Evolutionary conservation across 2,797 vertebrate genomes (phyloP).

Genomic region (Sebastes diaconus): DNA sequence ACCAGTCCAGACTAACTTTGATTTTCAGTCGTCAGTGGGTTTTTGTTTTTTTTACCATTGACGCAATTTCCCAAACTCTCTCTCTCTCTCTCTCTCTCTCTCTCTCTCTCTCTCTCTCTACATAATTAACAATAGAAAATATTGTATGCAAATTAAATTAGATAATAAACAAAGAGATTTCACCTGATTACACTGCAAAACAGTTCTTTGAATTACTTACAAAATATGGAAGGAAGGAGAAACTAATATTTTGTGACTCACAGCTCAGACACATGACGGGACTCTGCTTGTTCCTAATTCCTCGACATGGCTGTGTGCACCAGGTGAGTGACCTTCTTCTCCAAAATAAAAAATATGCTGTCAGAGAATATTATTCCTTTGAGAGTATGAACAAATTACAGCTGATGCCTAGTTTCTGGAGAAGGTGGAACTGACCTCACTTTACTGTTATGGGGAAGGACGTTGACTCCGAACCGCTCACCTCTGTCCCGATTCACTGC

Average conservation of each 20-base stretch:
- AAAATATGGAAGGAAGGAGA: background rate
- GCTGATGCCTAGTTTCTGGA: conserved; percentile 22
- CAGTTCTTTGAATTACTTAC: background rate
- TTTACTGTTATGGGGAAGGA: background rate
- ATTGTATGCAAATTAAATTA: background rate
- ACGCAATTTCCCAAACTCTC: no score
- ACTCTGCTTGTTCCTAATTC: conserved; percentile 14
- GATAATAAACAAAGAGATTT: background rate
- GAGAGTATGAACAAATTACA: conserved; percentile 12
- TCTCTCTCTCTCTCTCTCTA: background rate
- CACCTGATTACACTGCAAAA: background rate
- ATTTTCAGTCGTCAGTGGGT: background rate
- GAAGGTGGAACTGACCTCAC: conserved; percentile 14
- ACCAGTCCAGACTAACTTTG: background rate
- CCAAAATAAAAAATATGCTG: conserved; percentile 16
- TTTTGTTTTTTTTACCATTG: background rate
- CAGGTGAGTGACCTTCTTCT: conserved; percentile 48
- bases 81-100: background rate
- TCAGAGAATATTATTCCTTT: conserved; percentile 32
- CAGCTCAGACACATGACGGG: background rate
- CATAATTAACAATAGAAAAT: conserved; percentile 1
- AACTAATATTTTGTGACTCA: background rate
- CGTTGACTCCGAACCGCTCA: background rate
- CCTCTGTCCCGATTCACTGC: conserved; percentile 17
- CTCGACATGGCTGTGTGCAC: conserved; percentile 11